Conservation (phyloP, 2,888 invertebrate species). For the Piscicola geometra region DNA sequence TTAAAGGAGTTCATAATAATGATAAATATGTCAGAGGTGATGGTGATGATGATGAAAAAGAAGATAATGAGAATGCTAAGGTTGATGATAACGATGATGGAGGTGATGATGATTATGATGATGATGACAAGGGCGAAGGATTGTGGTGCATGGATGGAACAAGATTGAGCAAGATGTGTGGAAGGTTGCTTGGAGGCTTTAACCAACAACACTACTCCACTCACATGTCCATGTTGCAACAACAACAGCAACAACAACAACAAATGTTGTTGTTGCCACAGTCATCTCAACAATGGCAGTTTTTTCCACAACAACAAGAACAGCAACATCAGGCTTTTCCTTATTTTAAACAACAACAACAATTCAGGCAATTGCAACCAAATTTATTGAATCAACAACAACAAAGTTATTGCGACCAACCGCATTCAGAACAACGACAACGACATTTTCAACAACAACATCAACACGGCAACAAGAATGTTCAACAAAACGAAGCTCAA, state of each 20-base stretch:
- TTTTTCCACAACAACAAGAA: neutral
- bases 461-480: neutral
- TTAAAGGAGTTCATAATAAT: too few species aligned
- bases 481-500: neutral
- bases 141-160: slow-evolving; percentile 11
- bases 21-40: too few species aligned
- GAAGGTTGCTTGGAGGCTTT: slow-evolving; percentile 2
- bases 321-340: too few species aligned
- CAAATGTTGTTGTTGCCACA: neutral
- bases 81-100: neutral
- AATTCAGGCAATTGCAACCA: too few species aligned
- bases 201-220: neutral
- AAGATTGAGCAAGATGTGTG: slow-evolving; percentile 4
- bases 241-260: slow-evolving; percentile 13
- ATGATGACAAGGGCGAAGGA: neutral
- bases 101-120: neutral
- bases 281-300: neutral
- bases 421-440: too few species aligned
- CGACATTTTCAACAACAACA: too few species aligned
- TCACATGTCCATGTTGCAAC: neutral
- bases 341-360: too few species aligned
- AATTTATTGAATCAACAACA: too few species aligned
- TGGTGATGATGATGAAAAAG: too few species aligned
- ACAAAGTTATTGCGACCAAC: too few species aligned
- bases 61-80: too few species aligned